phyloP scores from a whole-genome alignment of 2,113 vertebrate genomes.

The Gambusia affinis region DNA sequence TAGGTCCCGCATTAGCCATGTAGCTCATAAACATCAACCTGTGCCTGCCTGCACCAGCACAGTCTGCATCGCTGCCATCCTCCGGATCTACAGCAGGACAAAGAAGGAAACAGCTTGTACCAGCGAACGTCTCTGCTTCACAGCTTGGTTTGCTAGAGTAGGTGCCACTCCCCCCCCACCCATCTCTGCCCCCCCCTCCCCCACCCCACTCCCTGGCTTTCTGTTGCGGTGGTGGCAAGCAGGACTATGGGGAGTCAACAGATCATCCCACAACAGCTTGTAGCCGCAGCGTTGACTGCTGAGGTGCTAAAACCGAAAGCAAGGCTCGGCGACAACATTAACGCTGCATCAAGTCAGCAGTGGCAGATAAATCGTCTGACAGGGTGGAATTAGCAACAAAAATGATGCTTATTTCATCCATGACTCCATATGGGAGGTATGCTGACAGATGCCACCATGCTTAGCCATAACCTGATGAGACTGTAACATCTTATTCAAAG shows the following conservation, averaged over 20 bases:
- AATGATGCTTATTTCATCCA: slow-evolving; percentile 34
- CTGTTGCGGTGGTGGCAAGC: slow-evolving; percentile 48
- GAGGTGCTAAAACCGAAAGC: slow-evolving; percentile 71
- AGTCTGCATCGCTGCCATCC: slow-evolving; percentile 36
- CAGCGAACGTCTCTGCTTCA: slow-evolving; percentile 47
- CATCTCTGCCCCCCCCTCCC: not conserved
- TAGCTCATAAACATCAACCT: slow-evolving; percentile 41
- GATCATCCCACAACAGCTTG: slow-evolving; percentile 68
- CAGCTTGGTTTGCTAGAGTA: slow-evolving; percentile 51
- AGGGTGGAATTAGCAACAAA: slow-evolving; percentile 36
- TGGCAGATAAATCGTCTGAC: slow-evolving; percentile 37
- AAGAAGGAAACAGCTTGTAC: slow-evolving; percentile 56
- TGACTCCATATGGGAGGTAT: slow-evolving; percentile 42
- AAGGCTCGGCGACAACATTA: slow-evolving; percentile 50
- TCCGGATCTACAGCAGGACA: slow-evolving; percentile 36
- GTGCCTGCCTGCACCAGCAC: slow-evolving; percentile 52
- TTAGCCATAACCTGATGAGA: slow-evolving; percentile 38
- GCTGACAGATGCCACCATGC: slow-evolving; percentile 49
- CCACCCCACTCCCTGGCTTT: slow-evolving; percentile 10
- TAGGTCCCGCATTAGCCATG: slow-evolving; percentile 13
- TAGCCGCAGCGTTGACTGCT: slow-evolving; percentile 56
- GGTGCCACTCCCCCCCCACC: slow-evolving; percentile 12
- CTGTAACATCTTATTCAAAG: slow-evolving; percentile 30
- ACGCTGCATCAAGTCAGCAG: slow-evolving; percentile 45
- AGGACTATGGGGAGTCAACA: slow-evolving; percentile 59